Evolutionary conservation across 2,888 invertebrate species (phyloP), one percentile per base, ranked within the genome.

Genomic region (Abrostola tripartita): DNA sequence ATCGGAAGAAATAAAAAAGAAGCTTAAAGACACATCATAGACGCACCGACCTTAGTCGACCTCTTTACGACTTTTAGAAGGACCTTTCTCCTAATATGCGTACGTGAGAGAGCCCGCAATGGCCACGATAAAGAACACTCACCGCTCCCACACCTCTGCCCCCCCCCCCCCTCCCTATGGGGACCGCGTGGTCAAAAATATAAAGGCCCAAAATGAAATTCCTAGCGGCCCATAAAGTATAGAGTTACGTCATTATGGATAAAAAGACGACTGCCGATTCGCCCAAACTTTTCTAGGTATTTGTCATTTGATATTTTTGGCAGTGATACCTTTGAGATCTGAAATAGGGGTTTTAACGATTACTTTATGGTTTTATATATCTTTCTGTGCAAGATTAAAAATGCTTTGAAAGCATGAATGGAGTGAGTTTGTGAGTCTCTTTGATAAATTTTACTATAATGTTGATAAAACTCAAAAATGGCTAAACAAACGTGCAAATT

Each of bases 141-240:
- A 68, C 63, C 68, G 72, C 55, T 63, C 58, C 63, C 68, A 68
- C 62, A 67, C 73, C 55, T 61, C 58, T 61, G 10, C 51, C 57
- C 59, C 67, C 52, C 56, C 55, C 35, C 53, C 67, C 53, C 58
- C 65, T 66, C 42, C 61, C 71, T 68, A 66, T 68, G 68, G 69
- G 83, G 76, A 81, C 79, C 65, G 75, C 83, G 85, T 90, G 91
- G 92, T 92, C 92, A 91, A 92, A 92, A 91, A 90, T 90, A 89
- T 89, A 91, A 90, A 90, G 87, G 88, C 81, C 84, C 74, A 84
- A 93, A 93, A 92, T 92, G 89, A 93, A 93, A 93, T 93, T 92
- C 92, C 88, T 81, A 76, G 79, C 83, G 81, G 83, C 85, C 88
- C 89, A 89, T 92, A 93, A 91, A 91, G 89, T 93, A 91, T 93